Evolutionary conservation across 2,113 vertebrate species (phyloP).

Genomic region (Cyphomyrus plagiostoma): DNA sequence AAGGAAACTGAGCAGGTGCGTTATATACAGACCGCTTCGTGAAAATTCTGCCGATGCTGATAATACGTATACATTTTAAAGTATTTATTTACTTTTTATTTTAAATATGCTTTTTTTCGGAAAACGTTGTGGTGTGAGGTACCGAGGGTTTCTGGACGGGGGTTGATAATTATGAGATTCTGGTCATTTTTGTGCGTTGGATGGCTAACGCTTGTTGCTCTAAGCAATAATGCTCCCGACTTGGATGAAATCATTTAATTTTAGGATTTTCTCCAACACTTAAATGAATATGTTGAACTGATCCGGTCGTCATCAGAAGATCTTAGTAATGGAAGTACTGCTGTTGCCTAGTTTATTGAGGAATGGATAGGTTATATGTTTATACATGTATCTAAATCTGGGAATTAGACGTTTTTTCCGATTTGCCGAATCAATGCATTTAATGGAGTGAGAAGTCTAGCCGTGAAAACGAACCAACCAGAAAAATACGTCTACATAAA

Average conservation of each 20-base stretch:
- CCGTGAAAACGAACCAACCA: neutral
- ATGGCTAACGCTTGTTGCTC: neutral
- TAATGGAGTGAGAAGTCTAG: neutral
- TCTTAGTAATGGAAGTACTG: neutral
- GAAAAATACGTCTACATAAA: neutral
- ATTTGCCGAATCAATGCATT: neutral
- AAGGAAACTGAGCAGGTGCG: neutral
- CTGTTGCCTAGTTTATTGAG: neutral
- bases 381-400: neutral
- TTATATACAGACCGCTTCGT: neutral
- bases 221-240: neutral
- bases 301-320: neutral
- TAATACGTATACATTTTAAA: neutral
- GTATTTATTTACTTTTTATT: neutral
- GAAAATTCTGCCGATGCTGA: neutral
- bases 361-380: neutral
- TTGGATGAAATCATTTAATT: neutral
- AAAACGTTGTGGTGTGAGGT: neutral
- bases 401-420: neutral
- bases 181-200: neutral
- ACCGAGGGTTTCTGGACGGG: neutral
- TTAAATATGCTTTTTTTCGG: neutral
- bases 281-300: neutral
- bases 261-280: neutral
- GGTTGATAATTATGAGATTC: neutral